These are phyloP conservation scores for Tychaedon coryphoeus DNA, from an alignment of 2,113 vertebrate genomes.

Conservation along the genomic window DNA sequence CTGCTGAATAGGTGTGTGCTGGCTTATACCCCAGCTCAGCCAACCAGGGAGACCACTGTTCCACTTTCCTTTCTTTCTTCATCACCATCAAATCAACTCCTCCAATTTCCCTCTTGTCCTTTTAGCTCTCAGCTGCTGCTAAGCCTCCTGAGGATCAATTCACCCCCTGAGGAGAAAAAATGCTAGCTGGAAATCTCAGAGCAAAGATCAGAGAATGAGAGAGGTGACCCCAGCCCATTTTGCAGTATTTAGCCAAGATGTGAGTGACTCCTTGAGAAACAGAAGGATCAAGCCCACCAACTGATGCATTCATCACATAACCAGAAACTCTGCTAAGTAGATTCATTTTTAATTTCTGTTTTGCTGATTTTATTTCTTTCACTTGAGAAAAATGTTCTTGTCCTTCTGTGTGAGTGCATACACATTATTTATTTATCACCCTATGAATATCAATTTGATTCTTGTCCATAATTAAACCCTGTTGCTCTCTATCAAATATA, in stretches of 20 bases:
- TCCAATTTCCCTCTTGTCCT: background rate
- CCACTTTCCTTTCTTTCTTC: background rate
- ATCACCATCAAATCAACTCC: background rate
- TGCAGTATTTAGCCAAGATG: background rate
- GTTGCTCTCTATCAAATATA: background rate
- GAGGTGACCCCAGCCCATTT: background rate
- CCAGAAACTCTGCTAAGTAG: conserved; percentile 2
- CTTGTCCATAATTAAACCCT: conserved; percentile 54
- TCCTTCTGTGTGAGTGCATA: conserved; percentile 24
- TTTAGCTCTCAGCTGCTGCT: background rate
- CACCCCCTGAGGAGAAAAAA: background rate
- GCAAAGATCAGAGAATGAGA: background rate
- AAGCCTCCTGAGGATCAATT: background rate
- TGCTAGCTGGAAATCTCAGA: background rate
- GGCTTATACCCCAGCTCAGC: rapidly evolving
- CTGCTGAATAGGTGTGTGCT: background rate
- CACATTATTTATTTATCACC: conserved; percentile 60
- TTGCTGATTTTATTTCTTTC: conserved; percentile 58
- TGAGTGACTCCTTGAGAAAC: background rate
- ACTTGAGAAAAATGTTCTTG: conserved; percentile 40
- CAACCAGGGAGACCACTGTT: background rate
- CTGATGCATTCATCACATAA: background rate
- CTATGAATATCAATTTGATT: conserved; percentile 55
- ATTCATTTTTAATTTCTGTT: conserved; percentile 57
- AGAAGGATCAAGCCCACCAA: background rate